Percentiles rank a stretch among this genome's conserved stretches.
Evolutionary conservation across 2,113 vertebrate species (phyloP).

Genomic region (Neolamprologus variostigma): DNA sequence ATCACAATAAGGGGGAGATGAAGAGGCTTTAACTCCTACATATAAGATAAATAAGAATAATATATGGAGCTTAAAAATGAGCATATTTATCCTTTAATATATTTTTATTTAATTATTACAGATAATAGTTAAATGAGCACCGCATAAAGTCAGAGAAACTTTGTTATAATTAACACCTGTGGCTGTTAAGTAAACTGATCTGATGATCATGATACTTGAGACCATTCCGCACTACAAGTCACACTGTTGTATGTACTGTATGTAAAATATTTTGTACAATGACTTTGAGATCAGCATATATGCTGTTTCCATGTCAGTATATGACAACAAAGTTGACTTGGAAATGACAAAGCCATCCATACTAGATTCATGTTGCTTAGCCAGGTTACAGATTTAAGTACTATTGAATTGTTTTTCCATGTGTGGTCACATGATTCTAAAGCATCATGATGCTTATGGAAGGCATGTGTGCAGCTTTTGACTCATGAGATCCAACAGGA

Average conservation of each 20-base stretch:
- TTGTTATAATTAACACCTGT: not conserved
- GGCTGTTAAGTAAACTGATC: not conserved
- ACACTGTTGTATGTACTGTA: not conserved
- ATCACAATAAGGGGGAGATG: not conserved
- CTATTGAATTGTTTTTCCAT: not conserved
- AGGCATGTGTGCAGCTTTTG: not conserved
- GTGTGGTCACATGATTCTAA: not conserved
- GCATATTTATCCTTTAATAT: not conserved
- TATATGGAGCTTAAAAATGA: not conserved
- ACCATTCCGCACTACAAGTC: not conserved
- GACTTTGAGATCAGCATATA: not conserved
- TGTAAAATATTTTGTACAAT: not conserved
- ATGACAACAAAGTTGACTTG: not conserved
- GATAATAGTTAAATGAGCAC: not conserved
- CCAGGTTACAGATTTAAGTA: not conserved
- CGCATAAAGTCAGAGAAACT: not conserved
- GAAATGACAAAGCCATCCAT: not conserved
- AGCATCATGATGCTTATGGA: not conserved
- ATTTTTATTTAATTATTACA: not conserved
- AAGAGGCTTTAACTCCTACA: not conserved
- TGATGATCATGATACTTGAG: not conserved
- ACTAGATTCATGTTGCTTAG: not conserved
- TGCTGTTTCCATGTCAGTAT: not conserved
- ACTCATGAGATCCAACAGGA: not conserved
- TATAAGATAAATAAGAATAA: not conserved